Evolutionary conservation across 1,140 invertebrate genomes (phyloP).

Genomic region (Drosophila paulistorum): DNA sequence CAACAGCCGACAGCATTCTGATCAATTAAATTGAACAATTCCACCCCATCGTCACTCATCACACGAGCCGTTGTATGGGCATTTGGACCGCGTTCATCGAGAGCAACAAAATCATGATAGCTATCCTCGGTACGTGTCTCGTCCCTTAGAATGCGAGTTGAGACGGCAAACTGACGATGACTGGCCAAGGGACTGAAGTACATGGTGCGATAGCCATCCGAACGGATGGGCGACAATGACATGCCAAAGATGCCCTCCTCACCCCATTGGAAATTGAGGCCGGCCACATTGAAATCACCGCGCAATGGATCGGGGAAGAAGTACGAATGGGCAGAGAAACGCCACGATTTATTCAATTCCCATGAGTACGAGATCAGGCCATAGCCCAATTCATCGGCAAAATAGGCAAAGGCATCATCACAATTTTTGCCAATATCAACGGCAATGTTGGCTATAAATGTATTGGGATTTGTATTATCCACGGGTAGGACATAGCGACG

Average conservation of each 20-base stretch:
- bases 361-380: constrained; percentile 91
- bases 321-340: constrained; percentile 88
- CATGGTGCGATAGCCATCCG: constrained; percentile 87
- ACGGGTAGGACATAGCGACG: constrained; percentile 88
- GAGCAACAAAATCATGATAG: constrained; percentile 88
- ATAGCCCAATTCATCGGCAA: constrained; percentile 92
- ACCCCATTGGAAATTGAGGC: constrained; percentile 92
- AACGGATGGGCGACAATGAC: constrained; percentile 86
- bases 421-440: constrained; percentile 90
- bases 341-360: constrained; percentile 89
- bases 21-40: constrained; percentile 90
- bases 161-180: constrained; percentile 90
- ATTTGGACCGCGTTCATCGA: constrained; percentile 87
- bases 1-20: constrained; percentile 92
- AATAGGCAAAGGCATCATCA: constrained; percentile 90
- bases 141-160: constrained; percentile 88
- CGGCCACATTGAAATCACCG: constrained; percentile 90
- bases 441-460: constrained; percentile 92
- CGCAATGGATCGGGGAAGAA: constrained; percentile 91
- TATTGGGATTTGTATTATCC: constrained; percentile 89
- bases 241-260: constrained; percentile 92
- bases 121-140: constrained; percentile 87
- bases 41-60: constrained; percentile 89
- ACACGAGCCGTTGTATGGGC: constrained; percentile 88
- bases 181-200: constrained; percentile 91